Conservation (phyloP, 2,797 vertebrate genomes). For the Platyrinchus mystaceus region DNA sequence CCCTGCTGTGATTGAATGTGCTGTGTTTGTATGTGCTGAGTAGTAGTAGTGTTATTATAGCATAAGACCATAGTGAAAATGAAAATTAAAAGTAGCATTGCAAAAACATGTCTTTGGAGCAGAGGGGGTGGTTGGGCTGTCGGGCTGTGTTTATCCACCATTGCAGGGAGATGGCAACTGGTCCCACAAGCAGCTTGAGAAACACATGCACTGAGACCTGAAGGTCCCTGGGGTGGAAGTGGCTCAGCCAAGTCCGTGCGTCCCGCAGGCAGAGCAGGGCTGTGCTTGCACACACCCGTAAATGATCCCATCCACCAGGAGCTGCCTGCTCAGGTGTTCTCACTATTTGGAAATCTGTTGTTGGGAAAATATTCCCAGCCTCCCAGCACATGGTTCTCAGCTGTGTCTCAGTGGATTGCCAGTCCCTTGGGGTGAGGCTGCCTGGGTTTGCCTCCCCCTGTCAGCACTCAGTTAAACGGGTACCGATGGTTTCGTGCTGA, state of each 20-base stretch:
- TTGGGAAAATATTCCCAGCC: background rate
- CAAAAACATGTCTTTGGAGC: background rate
- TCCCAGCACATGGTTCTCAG: background rate
- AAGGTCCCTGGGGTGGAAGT: background rate
- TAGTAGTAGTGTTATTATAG: background rate
- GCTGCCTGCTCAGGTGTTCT: background rate
- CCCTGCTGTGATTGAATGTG: background rate
- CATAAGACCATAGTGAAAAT: background rate
- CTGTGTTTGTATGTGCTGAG: background rate
- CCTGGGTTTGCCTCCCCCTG: background rate
- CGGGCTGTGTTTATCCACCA: background rate
- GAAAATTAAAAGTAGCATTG: background rate
- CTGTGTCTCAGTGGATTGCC: background rate
- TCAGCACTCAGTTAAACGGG: background rate
- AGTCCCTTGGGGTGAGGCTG: constrained; percentile 28
- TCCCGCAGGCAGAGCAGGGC: background rate
- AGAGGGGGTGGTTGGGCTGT: background rate
- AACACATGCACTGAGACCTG: fast-evolving
- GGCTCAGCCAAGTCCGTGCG: background rate
- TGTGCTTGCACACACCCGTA: background rate
- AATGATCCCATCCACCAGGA: background rate
- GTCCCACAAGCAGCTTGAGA: background rate
- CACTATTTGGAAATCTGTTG: constrained; percentile 32
- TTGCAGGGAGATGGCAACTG: background rate
- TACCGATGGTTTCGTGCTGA: background rate